Evolutionary conservation across 2,888 invertebrate species (phyloP), one percentile per base, ranked within the genome.

Genomic region (Eupithecia centaureata): DNA sequence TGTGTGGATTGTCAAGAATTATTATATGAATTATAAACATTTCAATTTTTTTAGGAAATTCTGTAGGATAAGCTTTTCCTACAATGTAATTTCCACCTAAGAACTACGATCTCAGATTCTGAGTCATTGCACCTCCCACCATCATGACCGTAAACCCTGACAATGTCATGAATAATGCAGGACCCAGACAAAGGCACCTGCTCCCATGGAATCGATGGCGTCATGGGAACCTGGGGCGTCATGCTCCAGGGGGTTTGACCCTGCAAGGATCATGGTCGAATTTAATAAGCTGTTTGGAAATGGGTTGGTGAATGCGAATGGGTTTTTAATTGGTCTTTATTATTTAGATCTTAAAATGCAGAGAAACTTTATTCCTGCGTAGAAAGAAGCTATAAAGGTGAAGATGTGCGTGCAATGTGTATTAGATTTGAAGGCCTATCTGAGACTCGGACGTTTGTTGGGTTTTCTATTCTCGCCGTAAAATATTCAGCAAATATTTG

Each of bases 171-270:
- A 84, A 87, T 87, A 82, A 88, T 87, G 82, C 82, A 87, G 80
- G 78, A 75, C 76, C 77, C 57, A 70, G 66, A 85, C 85, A 86
- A 87, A 82, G 74, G 83, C 87, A 86, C 87, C 85, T 86, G 87
- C 79, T 71, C 73, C 72, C 72, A 74, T 68, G 67, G 51, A 27
- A 18, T 59, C 35, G 68, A 61, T 65, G 52, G 64, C 65, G 66
- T 42, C 88, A 84, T 88, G 87, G 87, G 89, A 88, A 87, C 80
- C 82, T 82, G 80, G 80, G 83, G 79, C 81, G 88, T 88, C 84
- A 84, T 81, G 88, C 87, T 68, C 79, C 79, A 68, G 76, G 76
- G 67, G 69, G 66, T 67, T 62, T 47, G 58, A 59, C 58, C 58
- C 52, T 52, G 61, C 52, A 12, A 42, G 35, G 42, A 63, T 52